Conservation (phyloP, 2,888 invertebrate genomes). For the Rotaria socialis region DNA sequence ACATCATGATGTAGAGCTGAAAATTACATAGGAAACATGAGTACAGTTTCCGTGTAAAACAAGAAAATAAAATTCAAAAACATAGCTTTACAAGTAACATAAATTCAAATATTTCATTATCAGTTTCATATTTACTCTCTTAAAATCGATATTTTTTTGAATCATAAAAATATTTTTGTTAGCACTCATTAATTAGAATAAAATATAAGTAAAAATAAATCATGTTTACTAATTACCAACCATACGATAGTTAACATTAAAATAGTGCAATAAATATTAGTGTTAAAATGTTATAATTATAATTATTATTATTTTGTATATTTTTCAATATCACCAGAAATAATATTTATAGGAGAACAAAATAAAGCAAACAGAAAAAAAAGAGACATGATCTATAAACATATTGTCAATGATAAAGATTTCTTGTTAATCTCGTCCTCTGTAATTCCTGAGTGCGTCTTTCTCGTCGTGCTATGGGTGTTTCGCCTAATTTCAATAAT, state of each 20-base stretch:
- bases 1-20: too few relatives aligned
- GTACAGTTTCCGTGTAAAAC: too few relatives aligned
- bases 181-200: too few relatives aligned
- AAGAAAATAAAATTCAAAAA: too few relatives aligned
- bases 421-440: slow-evolving; percentile 32
- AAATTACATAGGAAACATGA: too few relatives aligned
- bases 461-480: not conserved
- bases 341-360: not conserved
- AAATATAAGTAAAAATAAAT: too few relatives aligned
- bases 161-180: too few relatives aligned
- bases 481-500: not conserved
- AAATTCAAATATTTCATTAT: too few relatives aligned
- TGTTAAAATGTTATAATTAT: not conserved
- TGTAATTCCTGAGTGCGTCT: slow-evolving; percentile 32
- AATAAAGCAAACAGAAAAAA: not conserved
- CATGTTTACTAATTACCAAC: too few relatives aligned
- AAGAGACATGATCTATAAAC: not conserved
- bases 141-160: too few relatives aligned
- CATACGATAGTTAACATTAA: not conserved
- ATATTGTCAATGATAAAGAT: slow-evolving; percentile 35
- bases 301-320: not conserved
- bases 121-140: too few relatives aligned
- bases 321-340: not conserved
- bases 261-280: not conserved
- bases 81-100: too few relatives aligned